Evolutionary conservation across 2,113 vertebrate genomes (phyloP), one percentile per base, ranked within the genome.

Genomic region (Bostrychus sinensis): DNA sequence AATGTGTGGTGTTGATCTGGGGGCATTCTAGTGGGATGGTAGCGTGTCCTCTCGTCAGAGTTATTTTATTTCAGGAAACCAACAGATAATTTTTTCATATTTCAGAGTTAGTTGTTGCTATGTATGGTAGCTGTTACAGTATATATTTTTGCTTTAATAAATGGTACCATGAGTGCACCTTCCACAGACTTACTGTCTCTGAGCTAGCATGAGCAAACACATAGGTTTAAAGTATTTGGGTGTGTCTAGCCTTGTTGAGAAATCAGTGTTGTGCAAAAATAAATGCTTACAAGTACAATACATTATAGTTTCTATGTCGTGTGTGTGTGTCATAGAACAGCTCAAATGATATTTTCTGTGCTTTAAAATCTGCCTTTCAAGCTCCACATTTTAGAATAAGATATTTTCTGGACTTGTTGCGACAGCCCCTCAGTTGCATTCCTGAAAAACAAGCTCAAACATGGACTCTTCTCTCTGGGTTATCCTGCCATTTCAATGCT

Each of bases 361-460:
- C 7, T 3, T 23, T n/a, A 62, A 65, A 66, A 62, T 42, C 23
- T 14, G 37, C 19, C 32, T 43, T 56, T 13, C 48, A 48, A 66
- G 28, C 13, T 16, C 19, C 39, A 72, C 65, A 71, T 38, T n/a
- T n/a, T n/a, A 19, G 45, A 60, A 13, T 32, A 1, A 4, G 7
- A 45, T 43, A 75, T 59, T 26, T 62, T 30, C 36, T 38, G 28
- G 23, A 59, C 89, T 22, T 75, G 89, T 89, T 72, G 43, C 58
- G 54, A 79, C 86, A 82, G 7, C 41, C 26, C 72, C 58, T 38
- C 0, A 0, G 5, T 65, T 20, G 38, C 87, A 89, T 90, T 90
- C 89, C 78, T 67, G 1, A 25, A 54, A 36, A 66, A 81, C 86
- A 83, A 81, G 88, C 71, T 75, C 42, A 69, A 78, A 89, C 86